These are phyloP conservation scores for Mellivora capensis DNA, from an alignment of 2,113 vertebrate genomes.

Conservation along the genomic window DNA sequence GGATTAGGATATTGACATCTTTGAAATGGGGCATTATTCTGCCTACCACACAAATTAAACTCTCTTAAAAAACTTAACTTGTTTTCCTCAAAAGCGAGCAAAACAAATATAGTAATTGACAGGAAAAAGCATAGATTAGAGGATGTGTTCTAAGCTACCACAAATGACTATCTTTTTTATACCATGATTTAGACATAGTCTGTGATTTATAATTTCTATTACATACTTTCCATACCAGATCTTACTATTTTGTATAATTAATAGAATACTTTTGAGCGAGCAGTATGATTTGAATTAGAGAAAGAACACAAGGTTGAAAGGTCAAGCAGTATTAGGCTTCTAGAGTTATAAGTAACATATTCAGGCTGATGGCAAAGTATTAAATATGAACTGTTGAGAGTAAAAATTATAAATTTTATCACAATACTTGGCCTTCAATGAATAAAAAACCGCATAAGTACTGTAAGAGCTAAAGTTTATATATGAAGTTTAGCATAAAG, in stretches of 20 bases:
- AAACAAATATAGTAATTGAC: background rate
- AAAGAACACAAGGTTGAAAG: slow-evolving; percentile 7
- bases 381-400: background rate
- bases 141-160: background rate
- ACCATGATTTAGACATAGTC: background rate
- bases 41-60: background rate
- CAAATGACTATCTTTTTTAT: background rate
- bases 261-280: background rate
- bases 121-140: background rate
- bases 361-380: background rate
- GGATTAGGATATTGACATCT: background rate
- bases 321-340: background rate
- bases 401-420: background rate
- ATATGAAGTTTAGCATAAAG: background rate
- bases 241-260: background rate
- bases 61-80: background rate
- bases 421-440: background rate
- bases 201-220: background rate
- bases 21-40: background rate
- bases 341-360: background rate
- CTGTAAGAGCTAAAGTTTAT: background rate
- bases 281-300: background rate
- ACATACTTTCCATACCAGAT: background rate
- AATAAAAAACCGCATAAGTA: background rate
- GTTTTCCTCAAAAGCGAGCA: background rate